Evolutionary conservation across 2,113 vertebrate species (phyloP), one percentile per base, ranked within the genome.

Genomic region (Callithrix jacchus): DNA sequence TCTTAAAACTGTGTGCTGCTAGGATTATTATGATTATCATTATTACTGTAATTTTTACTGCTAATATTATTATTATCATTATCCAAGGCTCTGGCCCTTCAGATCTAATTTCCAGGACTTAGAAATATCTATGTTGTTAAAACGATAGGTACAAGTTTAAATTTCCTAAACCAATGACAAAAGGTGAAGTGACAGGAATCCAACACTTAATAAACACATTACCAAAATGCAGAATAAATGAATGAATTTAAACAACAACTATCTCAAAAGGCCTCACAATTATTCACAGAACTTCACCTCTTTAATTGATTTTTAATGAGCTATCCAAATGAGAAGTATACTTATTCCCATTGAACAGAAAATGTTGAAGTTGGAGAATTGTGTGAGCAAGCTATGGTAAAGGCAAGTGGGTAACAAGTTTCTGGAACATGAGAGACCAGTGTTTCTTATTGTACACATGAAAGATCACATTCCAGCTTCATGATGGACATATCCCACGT

Each of bases 211-310:
- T 91, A 96, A 74, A 84, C 30, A 64, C 30, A 54, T 74, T 82
- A 89, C 40, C 64, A 90, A 93, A 87, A 76, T 64, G n/a, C 35
- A 95, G n/a, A 96, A 89, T 85, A 81, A 70, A 68, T 52, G 6
- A 54, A 70, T 93, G 42, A 45, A 84, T 89, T 95, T 95, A 86
- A 87, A 83, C 37, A 94, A 66, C 8, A 42, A 6, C 30, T 40
- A 9, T 91, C 47, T 87, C 52, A 37, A 66, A 91, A 89, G 25
- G 8, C 6, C 5, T 80, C 52, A 18, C 58, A 27, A 37, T 87
- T 66, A 21, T 40, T 56, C 17, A 87, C 32, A 52, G 76, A 84
- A 54, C 66, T 92, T 74, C 27, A 71, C 30, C 21, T 94, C 32
- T 77, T 88, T 70, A 47, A 49, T 56, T n/a, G 30, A 77, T 64